Evolutionary conservation across 2,888 invertebrate species (phyloP), one percentile per base, ranked within the genome.

Genomic region (Aphrophora alni): DNA sequence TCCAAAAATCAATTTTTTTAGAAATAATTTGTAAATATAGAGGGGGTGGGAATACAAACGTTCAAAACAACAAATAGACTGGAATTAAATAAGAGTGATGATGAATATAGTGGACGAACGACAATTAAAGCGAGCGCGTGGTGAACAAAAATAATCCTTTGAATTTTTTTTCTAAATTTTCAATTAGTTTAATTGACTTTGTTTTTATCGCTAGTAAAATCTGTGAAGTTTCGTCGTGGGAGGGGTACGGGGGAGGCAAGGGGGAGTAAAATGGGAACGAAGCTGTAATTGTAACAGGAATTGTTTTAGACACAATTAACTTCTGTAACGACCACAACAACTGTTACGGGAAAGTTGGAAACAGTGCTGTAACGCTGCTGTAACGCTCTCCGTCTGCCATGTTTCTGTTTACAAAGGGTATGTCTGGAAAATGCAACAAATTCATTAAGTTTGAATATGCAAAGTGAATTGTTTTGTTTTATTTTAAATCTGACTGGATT

Each of bases 221-320:
- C 59, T 21, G 21, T 21, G 4, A 59, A 59, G 59, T 59, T 59
- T 59, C 21, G 44, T 12, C 14, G 12, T 21, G 21, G 59, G 21
- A 2, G 5, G 59, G 21, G 21, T 1, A 4, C 4, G 21, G 3
- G 21, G 59, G 59, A 21, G 2, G 59, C 8, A 2, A 21, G 12
- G 59, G 14, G 14, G 44, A 14, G 2, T 44, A 44, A 44, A 59
- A 59, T 14, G 59, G 59, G 59, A 59, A 59, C 59, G 59, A 59
- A 59, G 59, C 21, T 59, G 59, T 59, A 59, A 59, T 59, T 59
- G 59, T 59, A 59, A 59, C 59, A 59, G 59, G 59, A 59, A 59
- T 59, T 59, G 59, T 59, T 59, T 59, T 21, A 59, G 59, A 59
- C 59, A 21, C 59, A 59, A 59, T 59, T 59, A 59, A 59, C 59